Base-by-base conservation (phyloP, 2,888 invertebrate genomes). In the Halictus ligatus region DNA sequence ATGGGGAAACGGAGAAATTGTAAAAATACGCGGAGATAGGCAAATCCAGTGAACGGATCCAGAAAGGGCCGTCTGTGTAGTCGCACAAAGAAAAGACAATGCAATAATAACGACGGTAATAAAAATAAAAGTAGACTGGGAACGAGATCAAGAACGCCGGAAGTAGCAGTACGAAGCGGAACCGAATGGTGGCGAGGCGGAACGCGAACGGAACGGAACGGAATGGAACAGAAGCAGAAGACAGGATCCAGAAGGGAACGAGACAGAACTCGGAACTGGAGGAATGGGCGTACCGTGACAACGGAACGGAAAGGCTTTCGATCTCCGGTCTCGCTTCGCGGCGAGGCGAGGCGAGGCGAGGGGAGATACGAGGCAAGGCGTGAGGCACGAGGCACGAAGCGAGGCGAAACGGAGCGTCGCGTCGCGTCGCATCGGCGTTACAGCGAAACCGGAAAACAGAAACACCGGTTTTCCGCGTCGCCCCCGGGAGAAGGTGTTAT, bases 271-370 rank as follows among this genome's bases (percentile, higher is more conserved):
- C 60, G 60, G 60, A 60, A 60, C 60, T 25, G 15, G 25, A 60
- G 60, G 60, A 60, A 60, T 25, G 13, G 25, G 60, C 60, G 60
- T 60, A 60, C 60, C 60, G 60, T 60, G 60, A 60, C 60, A 60
- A 25, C 60, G 60, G 60, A 60, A 60, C 60, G 60, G 60, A 60
- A 60, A 60, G 60, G 60, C 60, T 60, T 60, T 60, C 60, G 60
- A 60, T 60, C 25, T 25, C 60, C 25, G 60, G 60, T 60, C 13
- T n/a, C 21, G 54, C 10, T n/a, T n/a, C 3, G 54, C 0, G 54
- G n/a, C 54, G n/a, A n/a, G 54, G n/a, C 54, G 54, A 2, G 54
- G 21, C 54, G 21, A n/a, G 54, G n/a, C 54, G 50, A 60, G 60
- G 60, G 21, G 50, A 54, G 54, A 21, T 21, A 54, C 10, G 54